Base-by-base conservation (phyloP, 2,888 invertebrate genomes). In the Elmis aenea region DNA sequence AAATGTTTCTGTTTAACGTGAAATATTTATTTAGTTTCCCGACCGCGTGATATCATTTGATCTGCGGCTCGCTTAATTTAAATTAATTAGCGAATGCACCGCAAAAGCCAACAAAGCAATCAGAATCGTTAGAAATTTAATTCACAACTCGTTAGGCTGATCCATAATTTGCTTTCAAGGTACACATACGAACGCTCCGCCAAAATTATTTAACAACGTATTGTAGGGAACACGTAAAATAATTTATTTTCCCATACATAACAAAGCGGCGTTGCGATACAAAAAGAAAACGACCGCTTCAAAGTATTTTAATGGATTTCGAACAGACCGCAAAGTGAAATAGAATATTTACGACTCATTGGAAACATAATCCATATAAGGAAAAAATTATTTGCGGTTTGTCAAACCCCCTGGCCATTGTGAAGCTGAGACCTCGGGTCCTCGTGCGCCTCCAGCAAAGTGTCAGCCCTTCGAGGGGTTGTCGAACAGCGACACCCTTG, bases 341-440 rank as follows among this genome's bases (percentile, higher is more conserved):
- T 44, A 47, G 50, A 56, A 57, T 51, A 50, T 59, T 56, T 49
- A 51, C 55, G 50, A 48, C 52, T 52, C 54, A 57, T 55, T 52
- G 51, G 55, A 40, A 54, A 53, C 40, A 46, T 50, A 54, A 57
- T 51, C 52, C 41, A 28, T 45, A 45, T 21, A 43, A 46, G 45
- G 45, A 53, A 57, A 52, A 59, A 58, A 61, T 59, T 60, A 56
- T 58, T 55, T 59, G 60, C 56, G 61, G 62, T 61, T 55, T 55
- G 62, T 60, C 61, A 59, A 61, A 59, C 60, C 62, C 52, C 52
- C 44, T 12, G 38, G 53, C 54, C 37, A 55, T 61, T 62, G 58
- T 61, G 43, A 41, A 26, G 35, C 24, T 23, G 22, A 26, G 33
- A 27, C 20, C 45, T 38, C 28, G 29, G 26, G 38, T 35, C 43